phyloP scores from a whole-genome alignment of 2,113 vertebrate species.

The Actenoides hombroni region DNA sequence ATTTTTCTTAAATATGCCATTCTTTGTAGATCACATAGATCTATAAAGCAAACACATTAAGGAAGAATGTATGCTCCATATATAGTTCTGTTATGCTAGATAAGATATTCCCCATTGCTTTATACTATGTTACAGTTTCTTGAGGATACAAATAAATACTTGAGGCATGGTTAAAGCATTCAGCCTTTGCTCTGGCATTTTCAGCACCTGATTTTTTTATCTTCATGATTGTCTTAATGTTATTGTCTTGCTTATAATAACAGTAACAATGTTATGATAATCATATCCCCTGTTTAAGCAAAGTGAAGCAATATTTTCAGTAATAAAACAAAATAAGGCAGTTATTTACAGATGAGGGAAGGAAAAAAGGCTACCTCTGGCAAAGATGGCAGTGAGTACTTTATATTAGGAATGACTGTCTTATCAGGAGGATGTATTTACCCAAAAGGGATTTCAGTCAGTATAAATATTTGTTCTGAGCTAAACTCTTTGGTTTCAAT shows the following conservation, averaged over 20 bases:
- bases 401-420: neutral
- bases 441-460: neutral
- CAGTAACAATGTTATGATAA: conserved; percentile 44
- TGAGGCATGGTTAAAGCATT: neutral
- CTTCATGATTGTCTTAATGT: conserved; percentile 15
- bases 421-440: neutral
- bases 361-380: neutral
- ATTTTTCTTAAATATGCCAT: neutral
- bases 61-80: neutral
- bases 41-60: neutral
- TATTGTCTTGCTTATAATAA: conserved; percentile 35
- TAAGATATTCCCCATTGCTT: neutral
- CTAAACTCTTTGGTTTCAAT: neutral
- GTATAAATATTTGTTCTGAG: neutral
- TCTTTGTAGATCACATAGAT: neutral
- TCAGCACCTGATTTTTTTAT: conserved; percentile 42
- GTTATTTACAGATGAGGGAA: neutral
- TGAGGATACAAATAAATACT: neutral
- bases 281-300: conserved; percentile 18
- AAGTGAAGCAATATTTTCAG: conserved; percentile 40
- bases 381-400: neutral
- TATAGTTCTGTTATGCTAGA: neutral
- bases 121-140: neutral
- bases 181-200: conserved; percentile 12
- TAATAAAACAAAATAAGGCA: neutral